phyloP scores from a whole-genome alignment of 2,797 vertebrate species.

The Pyrocephalus nanus region DNA sequence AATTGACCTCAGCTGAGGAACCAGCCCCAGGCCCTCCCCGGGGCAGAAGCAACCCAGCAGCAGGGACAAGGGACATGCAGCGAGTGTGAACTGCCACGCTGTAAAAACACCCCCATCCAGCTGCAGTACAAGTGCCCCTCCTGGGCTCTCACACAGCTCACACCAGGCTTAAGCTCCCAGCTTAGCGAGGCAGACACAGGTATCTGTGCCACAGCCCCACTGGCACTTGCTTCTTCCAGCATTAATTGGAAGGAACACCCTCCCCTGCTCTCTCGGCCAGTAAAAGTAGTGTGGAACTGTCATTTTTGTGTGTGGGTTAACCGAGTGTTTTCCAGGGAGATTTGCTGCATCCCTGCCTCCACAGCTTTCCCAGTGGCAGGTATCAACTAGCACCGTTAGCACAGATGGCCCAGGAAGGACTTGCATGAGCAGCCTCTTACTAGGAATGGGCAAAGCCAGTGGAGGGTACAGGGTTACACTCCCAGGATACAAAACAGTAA shows the following conservation, averaged over 20 bases:
- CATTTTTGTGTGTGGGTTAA: background rate
- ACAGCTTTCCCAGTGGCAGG: background rate
- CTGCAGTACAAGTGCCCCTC: background rate
- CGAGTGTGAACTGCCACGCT: rapidly evolving
- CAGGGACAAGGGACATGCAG: background rate
- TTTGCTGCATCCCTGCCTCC: background rate
- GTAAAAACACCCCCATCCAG: rapidly evolving
- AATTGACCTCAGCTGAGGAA: background rate
- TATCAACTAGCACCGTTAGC: background rate
- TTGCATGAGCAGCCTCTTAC: background rate
- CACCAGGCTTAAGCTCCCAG: background rate
- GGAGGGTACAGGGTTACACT: background rate
- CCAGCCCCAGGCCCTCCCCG: background rate
- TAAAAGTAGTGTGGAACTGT: background rate
- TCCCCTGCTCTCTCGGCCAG: rapidly evolving
- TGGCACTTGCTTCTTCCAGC: background rate
- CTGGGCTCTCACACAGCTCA: background rate
- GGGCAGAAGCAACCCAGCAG: background rate
- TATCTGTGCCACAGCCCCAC: background rate
- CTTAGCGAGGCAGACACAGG: background rate
- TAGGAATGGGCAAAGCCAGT: rapidly evolving
- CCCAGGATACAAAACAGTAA: background rate
- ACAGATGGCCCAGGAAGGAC: background rate
- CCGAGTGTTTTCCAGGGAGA: background rate
- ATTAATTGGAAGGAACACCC: background rate